These are phyloP conservation scores for Procambarus virginalis DNA, from an alignment of 1,140 invertebrate species.

Conservation along the genomic window DNA sequence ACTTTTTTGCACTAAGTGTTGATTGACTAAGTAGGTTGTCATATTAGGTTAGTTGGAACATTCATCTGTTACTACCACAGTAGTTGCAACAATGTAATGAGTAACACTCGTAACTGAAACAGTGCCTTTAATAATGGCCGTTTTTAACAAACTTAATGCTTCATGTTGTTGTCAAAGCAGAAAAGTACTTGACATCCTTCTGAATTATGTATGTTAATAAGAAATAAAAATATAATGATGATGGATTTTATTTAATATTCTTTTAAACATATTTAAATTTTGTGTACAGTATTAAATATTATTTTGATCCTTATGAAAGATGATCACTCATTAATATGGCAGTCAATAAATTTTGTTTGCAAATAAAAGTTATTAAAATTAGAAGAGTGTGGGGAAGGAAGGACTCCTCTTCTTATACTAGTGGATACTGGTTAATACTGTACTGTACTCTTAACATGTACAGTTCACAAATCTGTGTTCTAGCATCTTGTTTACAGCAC, in stretches of 20 bases:
- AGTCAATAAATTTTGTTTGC: too few species aligned
- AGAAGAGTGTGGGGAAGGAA: too few species aligned
- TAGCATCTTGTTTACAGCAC: too few species aligned
- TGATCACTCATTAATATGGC: too few species aligned
- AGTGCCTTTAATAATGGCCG: slow-evolving; percentile 7
- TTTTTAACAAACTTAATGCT: slow-evolving; percentile 1
- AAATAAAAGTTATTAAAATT: too few species aligned
- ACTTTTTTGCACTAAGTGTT: neutral
- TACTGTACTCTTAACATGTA: too few species aligned
- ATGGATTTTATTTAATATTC: neutral
- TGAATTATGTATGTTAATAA: neutral
- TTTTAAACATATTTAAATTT: neutral
- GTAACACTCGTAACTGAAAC: neutral
- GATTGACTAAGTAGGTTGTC: neutral
- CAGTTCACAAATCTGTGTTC: too few species aligned
- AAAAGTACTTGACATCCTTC: neutral
- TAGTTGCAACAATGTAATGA: neutral
- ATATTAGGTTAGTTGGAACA: neutral
- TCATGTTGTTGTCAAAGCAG: neutral
- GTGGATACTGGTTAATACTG: too few species aligned
- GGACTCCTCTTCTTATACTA: too few species aligned
- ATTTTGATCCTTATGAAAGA: too few species aligned
- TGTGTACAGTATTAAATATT: too few species aligned
- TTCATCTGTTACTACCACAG: neutral
- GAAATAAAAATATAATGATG: neutral